A percentile compares a stretch with the other conserved stretches of the same genome.
Evolutionary conservation across 1,140 invertebrate species (phyloP).

Genomic region (Neuroterus valhalla): DNA sequence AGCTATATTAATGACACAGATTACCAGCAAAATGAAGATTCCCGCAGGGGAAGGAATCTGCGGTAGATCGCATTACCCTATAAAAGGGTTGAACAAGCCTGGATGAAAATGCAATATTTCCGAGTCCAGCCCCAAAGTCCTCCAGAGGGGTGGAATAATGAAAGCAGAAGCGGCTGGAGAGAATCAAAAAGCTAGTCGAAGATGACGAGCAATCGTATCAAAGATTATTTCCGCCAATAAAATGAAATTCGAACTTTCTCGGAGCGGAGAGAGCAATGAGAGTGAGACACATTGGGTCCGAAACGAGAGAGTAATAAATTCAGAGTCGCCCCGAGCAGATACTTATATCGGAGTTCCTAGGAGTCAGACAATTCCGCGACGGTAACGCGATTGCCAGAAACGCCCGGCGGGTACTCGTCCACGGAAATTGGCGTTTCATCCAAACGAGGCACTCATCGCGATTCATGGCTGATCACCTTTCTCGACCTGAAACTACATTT

Average conservation of each 20-base stretch:
- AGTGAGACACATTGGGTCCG: slow-evolving; percentile 43
- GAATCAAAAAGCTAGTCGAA: slow-evolving; percentile 51
- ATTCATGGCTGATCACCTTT: neutral
- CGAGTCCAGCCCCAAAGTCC: slow-evolving; percentile 31
- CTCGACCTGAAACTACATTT: slow-evolving; percentile 7
- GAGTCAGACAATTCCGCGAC: slow-evolving; percentile 44
- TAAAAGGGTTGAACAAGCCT: slow-evolving; percentile 61
- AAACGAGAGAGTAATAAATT: slow-evolving; percentile 70
- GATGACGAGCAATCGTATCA: slow-evolving; percentile 69
- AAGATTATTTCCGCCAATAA: slow-evolving; percentile 75
- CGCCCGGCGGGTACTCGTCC: slow-evolving; percentile 57
- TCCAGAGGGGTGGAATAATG: slow-evolving; percentile 35
- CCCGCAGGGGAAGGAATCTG: slow-evolving; percentile 45
- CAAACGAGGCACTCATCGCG: slow-evolving; percentile 5
- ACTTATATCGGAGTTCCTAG: slow-evolving; percentile 64
- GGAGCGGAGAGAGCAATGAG: slow-evolving; percentile 37
- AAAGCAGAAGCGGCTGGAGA: slow-evolving; percentile 10
- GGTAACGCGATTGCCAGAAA: slow-evolving; percentile 51
- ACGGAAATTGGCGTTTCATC: slow-evolving; percentile 47
- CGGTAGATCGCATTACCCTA: slow-evolving; percentile 56
- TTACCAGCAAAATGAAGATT: slow-evolving; percentile 69
- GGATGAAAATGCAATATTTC: slow-evolving; percentile 52
- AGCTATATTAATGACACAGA: slow-evolving; percentile 72
- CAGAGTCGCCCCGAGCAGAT: slow-evolving; percentile 68
- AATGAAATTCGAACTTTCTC: slow-evolving; percentile 64